These are phyloP conservation scores for Drosophila fungiperda DNA, from an alignment of 2,888 invertebrate species.

Conservation along the genomic window DNA sequence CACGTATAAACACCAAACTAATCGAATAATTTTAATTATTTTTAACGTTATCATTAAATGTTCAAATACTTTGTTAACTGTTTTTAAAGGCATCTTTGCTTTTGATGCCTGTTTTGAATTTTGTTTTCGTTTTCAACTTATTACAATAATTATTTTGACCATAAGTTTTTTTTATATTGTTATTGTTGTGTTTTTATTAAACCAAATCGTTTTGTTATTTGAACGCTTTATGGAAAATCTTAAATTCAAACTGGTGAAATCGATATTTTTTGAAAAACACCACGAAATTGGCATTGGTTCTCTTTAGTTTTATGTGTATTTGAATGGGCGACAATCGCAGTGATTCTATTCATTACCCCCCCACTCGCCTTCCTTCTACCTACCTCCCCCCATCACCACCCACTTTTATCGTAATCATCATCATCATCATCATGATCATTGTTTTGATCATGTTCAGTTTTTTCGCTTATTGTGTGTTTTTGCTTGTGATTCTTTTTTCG, in stretches of 20 bases:
- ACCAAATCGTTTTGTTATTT: background rate
- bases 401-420: too few relatives aligned
- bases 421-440: too few relatives aligned
- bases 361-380: background rate
- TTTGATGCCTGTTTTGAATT: slow-evolving; percentile 16
- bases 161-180: background rate
- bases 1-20: slow-evolving; percentile 6
- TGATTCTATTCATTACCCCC: slow-evolving; percentile 6
- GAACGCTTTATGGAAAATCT: slow-evolving; percentile 33
- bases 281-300: slow-evolving; percentile 72
- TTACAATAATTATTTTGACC: background rate
- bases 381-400: background rate
- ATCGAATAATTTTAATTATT: background rate
- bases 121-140: background rate
- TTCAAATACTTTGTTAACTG: slow-evolving; percentile 3
- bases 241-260: slow-evolving; percentile 29
- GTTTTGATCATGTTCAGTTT: background rate
- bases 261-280: slow-evolving; percentile 30
- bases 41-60: background rate
- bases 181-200: background rate
- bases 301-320: slow-evolving; percentile 14
- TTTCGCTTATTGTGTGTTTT: slow-evolving; percentile 11
- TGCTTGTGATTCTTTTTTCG: slow-evolving; percentile 5
- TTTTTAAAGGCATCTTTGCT: slow-evolving; percentile 24
- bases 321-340: slow-evolving; percentile 35